phyloP scores from a whole-genome alignment of 2,113 vertebrate genomes.

The Lophochroa leadbeateri region DNA sequence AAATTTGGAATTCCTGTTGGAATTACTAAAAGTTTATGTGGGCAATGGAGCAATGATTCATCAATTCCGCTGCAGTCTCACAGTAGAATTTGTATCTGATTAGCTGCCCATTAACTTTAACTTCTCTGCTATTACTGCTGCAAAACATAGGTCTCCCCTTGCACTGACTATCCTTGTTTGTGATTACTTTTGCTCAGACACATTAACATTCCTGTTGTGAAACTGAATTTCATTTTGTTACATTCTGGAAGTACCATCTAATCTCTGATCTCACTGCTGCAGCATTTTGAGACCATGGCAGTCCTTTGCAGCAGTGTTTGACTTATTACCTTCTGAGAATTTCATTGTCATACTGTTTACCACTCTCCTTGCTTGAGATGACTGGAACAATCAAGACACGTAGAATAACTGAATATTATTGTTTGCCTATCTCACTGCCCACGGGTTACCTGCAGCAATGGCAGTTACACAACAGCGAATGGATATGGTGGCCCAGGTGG shows the following conservation, averaged over 20 bases:
- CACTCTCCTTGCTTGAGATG: background rate
- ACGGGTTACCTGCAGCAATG: background rate
- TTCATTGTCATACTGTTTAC: background rate
- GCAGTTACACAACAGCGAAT: background rate
- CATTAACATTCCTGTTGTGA: background rate
- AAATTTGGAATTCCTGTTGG: background rate
- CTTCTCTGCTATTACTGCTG: background rate
- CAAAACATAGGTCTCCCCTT: background rate
- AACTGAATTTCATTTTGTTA: background rate
- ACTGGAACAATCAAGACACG: background rate
- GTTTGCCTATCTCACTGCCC: background rate
- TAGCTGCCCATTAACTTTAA: background rate
- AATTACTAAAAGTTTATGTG: background rate
- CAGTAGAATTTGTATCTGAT: background rate
- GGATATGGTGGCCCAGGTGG: fast-evolving
- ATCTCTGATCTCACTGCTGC: background rate
- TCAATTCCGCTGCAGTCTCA: background rate
- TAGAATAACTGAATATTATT: background rate
- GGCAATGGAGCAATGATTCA: background rate
- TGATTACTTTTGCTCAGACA: background rate
- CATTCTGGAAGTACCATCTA: background rate
- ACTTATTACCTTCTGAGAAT: background rate
- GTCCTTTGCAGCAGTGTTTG: background rate
- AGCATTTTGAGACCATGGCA: background rate
- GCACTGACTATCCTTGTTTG: background rate